Conservation (phyloP, 2,113 vertebrate genomes). For the Leucoraja erinaceus region DNA sequence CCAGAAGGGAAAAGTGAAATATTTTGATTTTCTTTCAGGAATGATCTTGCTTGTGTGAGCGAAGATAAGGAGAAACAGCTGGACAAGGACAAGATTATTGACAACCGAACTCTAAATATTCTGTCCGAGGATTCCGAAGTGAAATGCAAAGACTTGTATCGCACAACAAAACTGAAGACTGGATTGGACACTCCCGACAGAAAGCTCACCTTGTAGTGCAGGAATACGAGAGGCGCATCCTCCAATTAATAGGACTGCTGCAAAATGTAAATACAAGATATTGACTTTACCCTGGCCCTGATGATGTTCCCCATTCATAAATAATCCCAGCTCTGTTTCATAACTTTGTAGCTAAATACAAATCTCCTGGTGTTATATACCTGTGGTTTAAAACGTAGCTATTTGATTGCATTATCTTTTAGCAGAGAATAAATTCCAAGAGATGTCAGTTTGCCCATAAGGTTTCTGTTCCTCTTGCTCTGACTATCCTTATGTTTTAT, state of each 20-base stretch:
- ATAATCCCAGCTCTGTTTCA: not conserved
- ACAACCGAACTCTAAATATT: constrained; percentile 33
- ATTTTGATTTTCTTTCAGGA: constrained; percentile 49
- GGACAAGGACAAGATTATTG: constrained; percentile 21
- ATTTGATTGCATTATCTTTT: constrained; percentile 16
- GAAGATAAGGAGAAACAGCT: constrained; percentile 47
- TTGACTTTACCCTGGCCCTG: not conserved
- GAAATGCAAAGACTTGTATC: constrained; percentile 53
- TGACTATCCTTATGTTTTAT: not conserved
- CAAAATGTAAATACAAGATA: not conserved
- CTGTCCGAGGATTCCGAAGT: constrained; percentile 44
- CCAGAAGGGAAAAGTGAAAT: not conserved
- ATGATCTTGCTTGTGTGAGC: constrained; percentile 1
- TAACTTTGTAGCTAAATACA: no score
- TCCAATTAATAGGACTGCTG: not conserved
- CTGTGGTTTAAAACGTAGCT: not conserved
- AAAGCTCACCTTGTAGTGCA: constrained; percentile 46
- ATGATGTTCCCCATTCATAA: not conserved
- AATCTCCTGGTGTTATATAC: not conserved
- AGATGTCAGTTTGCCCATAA: not conserved
- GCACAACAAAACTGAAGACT: constrained; percentile 42
- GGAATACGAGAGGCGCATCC: not conserved
- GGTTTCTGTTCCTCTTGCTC: not conserved
- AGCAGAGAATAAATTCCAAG: constrained; percentile 1
- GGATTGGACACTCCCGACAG: not conserved